Evolutionary conservation across 2,113 vertebrate species (phyloP).

Genomic region (Aix galericulata): DNA sequence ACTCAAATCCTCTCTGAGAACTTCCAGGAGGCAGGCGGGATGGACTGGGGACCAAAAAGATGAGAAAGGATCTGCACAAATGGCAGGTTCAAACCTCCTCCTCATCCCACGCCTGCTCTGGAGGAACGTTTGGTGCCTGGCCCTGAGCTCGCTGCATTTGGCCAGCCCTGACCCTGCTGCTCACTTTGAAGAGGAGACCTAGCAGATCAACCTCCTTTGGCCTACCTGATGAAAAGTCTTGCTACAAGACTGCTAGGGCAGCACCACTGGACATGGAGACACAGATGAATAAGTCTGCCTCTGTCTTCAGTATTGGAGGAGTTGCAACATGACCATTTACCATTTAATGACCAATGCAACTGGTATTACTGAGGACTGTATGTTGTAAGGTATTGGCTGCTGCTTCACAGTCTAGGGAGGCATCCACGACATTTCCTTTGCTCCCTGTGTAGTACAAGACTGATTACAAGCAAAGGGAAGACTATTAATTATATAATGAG

Average conservation of each 20-base stretch:
- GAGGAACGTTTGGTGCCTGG: neutral
- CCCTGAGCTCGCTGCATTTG: neutral
- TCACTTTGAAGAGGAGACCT: rapidly evolving
- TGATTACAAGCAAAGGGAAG: constrained; percentile 47
- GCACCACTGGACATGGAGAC: neutral
- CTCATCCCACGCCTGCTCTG: neutral
- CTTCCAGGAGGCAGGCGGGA: neutral
- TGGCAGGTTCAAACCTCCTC: neutral
- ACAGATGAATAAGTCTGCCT: neutral
- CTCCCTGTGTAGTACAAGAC: constrained; percentile 27
- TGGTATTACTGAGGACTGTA: neutral
- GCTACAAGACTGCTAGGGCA: neutral
- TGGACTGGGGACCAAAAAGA: neutral
- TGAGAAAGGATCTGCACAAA: neutral
- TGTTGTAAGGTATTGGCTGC: neutral
- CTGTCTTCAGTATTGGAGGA: neutral
- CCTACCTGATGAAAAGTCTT: neutral
- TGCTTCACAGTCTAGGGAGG: neutral
- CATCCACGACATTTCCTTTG: neutral
- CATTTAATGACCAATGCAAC: rapidly evolving
- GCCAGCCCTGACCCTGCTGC: too few species aligned
- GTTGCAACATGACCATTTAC: neutral
- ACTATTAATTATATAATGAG: constrained; percentile 38
- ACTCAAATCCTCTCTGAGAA: too few species aligned
- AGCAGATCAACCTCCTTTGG: rapidly evolving